These are phyloP conservation scores for Athalia rosae DNA, from an alignment of 2,888 invertebrate genomes.

Conservation along the genomic window DNA sequence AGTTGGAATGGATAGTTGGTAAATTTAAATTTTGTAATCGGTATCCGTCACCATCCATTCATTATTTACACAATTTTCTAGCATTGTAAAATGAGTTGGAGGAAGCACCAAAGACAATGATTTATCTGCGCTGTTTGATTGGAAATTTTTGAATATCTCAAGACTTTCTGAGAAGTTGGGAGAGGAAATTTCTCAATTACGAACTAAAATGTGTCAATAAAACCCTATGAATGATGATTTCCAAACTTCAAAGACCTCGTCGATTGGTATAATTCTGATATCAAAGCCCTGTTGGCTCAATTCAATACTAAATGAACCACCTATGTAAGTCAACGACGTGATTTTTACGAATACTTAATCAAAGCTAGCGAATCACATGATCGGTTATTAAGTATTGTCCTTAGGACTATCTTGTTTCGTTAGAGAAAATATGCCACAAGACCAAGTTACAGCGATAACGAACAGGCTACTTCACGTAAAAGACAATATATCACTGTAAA, in stretches of 20 bases:
- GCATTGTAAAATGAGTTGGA: too few relatives aligned
- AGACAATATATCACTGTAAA: neutral
- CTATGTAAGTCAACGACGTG: slow-evolving; percentile 40
- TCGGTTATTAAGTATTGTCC: slow-evolving; percentile 30
- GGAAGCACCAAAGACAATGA: too few relatives aligned
- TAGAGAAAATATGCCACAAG: slow-evolving; percentile 32
- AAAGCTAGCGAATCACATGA: slow-evolving; percentile 51
- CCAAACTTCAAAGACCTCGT: too few relatives aligned
- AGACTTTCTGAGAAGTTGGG: too few relatives aligned
- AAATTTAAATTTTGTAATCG: neutral
- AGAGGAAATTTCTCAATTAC: too few relatives aligned
- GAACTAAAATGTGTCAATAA: too few relatives aligned
- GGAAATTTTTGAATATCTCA: too few relatives aligned
- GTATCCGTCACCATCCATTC: neutral
- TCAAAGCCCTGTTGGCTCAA: slow-evolving; percentile 23
- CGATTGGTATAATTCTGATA: too few relatives aligned
- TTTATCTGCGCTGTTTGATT: too few relatives aligned
- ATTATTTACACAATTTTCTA: slow-evolving; percentile 2
- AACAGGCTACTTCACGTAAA: neutral
- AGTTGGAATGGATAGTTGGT: too few relatives aligned
- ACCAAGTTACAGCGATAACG: slow-evolving; percentile 1
- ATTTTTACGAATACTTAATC: slow-evolving; percentile 49
- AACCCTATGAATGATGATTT: too few relatives aligned
- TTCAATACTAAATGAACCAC: slow-evolving; percentile 49
- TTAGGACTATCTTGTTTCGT: slow-evolving; percentile 14